Conservation (phyloP, 2,113 vertebrate genomes). For the Aythya baeri region DNA sequence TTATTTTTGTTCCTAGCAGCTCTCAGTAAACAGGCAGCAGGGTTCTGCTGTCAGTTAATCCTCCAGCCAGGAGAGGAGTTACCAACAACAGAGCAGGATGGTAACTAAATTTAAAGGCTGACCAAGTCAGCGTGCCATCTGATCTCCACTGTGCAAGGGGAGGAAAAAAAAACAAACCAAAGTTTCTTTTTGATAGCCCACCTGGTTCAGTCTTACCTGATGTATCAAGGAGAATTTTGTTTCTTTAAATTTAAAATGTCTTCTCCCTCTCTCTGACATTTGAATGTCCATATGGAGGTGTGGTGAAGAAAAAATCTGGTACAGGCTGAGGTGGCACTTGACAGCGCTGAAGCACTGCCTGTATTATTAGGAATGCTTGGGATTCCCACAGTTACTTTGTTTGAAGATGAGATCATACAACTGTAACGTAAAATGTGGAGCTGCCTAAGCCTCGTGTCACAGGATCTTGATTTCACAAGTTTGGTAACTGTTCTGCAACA, state of each 20-base stretch:
- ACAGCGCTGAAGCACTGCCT: neutral
- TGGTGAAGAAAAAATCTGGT: neutral
- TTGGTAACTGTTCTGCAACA: neutral
- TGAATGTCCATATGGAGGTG: neutral
- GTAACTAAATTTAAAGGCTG: conserved; percentile 59
- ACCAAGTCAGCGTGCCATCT: neutral
- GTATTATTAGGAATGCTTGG: neutral
- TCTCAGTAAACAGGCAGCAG: neutral
- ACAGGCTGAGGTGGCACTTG: neutral
- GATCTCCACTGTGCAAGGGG: neutral
- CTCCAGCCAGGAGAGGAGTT: neutral
- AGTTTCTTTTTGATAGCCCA: neutral
- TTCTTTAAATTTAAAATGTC: neutral
- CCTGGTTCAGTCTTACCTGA: neutral
- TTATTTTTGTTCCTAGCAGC: neutral
- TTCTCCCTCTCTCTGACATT: neutral
- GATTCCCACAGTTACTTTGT: neutral
- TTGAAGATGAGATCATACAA: neutral
- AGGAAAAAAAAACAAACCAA: neutral
- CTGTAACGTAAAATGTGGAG: neutral
- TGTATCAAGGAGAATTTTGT: neutral
- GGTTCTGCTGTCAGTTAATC: conserved; percentile 33
- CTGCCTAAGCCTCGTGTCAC: neutral
- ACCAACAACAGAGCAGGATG: neutral
- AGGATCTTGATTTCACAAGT: neutral